phyloP scores from a whole-genome alignment of 2,797 vertebrate genomes.

The Heteromormyrus szaboi region DNA sequence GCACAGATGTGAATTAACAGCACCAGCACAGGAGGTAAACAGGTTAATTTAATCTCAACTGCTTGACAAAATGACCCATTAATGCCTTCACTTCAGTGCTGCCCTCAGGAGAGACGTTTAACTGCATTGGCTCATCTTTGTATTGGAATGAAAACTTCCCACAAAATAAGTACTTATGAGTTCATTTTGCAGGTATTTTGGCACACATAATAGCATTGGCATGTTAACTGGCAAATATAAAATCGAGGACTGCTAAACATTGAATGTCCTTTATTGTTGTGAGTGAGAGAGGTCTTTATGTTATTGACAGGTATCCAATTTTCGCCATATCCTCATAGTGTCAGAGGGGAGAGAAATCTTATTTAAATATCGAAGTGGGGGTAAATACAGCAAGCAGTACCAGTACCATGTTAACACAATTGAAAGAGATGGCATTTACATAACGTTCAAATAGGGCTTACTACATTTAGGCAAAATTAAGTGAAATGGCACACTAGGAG shows the following conservation, averaged over 20 bases:
- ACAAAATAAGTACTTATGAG: background rate
- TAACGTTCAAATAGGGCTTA: background rate
- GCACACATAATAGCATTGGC: background rate
- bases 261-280: background rate
- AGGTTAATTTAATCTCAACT: conserved; percentile 4
- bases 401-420: background rate
- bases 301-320: background rate
- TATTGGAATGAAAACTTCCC: background rate
- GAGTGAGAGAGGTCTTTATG: background rate
- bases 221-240: background rate
- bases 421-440: background rate
- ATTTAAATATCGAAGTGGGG: background rate
- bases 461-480: background rate
- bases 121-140: background rate
- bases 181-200: background rate
- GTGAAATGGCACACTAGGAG: background rate
- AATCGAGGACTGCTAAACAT: background rate
- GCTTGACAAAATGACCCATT: background rate
- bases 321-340: background rate
- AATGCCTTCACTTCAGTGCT: background rate
- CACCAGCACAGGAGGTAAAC: background rate
- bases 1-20: background rate
- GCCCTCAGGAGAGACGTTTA: background rate
- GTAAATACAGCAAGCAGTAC: background rate
- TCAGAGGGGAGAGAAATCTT: background rate